phyloP scores from a whole-genome alignment of 2,888 invertebrate genomes.

The Mythimna pallens region DNA sequence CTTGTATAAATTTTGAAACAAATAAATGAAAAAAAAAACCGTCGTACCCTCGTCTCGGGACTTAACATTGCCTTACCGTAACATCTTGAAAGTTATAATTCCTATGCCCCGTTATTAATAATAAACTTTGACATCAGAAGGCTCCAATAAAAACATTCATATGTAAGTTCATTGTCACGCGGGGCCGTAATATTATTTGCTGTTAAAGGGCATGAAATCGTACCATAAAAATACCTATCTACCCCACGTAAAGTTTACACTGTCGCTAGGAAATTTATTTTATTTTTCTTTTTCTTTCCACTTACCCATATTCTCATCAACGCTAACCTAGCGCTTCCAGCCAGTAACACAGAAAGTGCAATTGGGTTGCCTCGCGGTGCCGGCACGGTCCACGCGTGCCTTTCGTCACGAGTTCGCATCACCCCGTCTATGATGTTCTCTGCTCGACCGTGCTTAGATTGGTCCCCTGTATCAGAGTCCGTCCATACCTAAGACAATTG shows the following conservation, averaged over 20 bases:
- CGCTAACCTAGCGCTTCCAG: conserved; percentile 89
- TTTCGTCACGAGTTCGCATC: conserved; percentile 94
- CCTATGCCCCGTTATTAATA: neutral
- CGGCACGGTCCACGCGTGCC: conserved; percentile 94
- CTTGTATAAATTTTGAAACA: too few species aligned
- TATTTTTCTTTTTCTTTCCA: neutral
- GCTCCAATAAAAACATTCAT: neutral
- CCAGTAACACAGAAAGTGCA: conserved; percentile 91
- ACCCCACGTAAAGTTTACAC: neutral
- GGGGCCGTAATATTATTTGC: too few species aligned
- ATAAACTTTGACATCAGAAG: neutral
- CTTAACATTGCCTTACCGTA: neutral
- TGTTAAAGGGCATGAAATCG: neutral
- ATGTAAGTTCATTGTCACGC: neutral
- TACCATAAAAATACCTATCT: neutral
- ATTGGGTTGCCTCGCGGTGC: conserved; percentile 91
- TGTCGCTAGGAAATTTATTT: neutral
- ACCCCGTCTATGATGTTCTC: conserved; percentile 93
- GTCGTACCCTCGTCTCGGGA: neutral
- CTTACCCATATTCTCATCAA: conserved; percentile 93
- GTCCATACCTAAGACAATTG: conserved; percentile 89
- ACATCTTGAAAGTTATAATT: neutral
- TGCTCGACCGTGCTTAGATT: conserved; percentile 90
- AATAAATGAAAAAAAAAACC: too few species aligned
- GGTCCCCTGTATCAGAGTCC: conserved; percentile 90